A percentile compares a stretch with the other conserved stretches of the same genome.
Conservation (phyloP, 1,140 invertebrate genomes). For the Aculops lycopersici region DNA sequence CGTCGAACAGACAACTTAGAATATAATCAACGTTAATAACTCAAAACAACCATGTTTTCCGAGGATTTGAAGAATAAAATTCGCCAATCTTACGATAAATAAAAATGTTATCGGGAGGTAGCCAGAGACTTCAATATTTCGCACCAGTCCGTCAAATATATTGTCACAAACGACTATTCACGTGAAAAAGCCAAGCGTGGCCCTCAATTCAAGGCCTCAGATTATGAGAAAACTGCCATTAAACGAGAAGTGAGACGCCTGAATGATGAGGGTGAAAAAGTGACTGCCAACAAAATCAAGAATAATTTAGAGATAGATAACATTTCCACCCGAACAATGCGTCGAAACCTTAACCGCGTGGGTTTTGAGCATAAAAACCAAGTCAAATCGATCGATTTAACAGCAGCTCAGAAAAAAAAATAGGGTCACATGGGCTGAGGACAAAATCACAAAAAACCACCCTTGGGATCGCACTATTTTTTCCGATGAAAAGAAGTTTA, state of each 20-base stretch:
- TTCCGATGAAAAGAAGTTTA: slow-evolving; percentile 10
- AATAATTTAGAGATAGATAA: neutral
- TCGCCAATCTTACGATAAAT: neutral
- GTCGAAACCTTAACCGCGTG: neutral
- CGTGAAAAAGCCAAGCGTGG: neutral
- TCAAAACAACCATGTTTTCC: neutral
- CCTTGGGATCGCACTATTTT: slow-evolving; percentile 3
- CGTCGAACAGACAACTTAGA: too few species aligned
- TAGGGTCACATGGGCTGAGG: neutral
- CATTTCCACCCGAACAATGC: neutral
- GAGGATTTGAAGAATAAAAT: neutral
- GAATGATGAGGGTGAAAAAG: neutral
- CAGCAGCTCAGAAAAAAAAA: neutral
- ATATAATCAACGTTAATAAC: too few species aligned
- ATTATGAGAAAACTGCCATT: neutral
- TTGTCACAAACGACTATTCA: neutral
- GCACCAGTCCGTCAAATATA: neutral
- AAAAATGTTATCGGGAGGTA: neutral
- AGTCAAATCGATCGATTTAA: neutral
- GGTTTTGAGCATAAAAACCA: neutral
- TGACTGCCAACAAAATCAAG: neutral
- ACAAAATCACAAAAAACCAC: neutral
- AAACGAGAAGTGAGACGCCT: neutral
- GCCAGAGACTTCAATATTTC: neutral
- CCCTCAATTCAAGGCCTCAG: neutral